A percentile compares a stretch with the other conserved stretches of the same genome.
Evolutionary conservation across 2,888 invertebrate species (phyloP).

Genomic region (Noctua janthina): DNA sequence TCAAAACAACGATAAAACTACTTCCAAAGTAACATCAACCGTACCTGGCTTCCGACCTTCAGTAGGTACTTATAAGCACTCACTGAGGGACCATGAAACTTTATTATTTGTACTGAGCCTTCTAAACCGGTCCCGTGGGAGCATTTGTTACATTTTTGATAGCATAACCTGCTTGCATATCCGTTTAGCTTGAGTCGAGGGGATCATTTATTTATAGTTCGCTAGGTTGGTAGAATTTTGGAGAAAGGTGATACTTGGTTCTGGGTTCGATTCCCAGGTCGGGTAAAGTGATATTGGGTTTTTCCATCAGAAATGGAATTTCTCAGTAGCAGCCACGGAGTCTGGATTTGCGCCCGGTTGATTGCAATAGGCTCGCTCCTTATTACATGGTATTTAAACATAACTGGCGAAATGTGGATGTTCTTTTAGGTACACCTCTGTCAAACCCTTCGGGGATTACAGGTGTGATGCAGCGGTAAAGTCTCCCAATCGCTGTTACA

Average conservation of each 20-base stretch:
- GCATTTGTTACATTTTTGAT: constrained; percentile 55
- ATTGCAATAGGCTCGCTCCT: no score
- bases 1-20: constrained; percentile 6
- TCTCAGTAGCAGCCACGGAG: no score
- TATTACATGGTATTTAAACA: no score
- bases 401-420: no score
- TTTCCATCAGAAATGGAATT: no score
- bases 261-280: no score
- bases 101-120: constrained; percentile 35
- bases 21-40: neutral
- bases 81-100: constrained; percentile 35
- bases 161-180: constrained; percentile 2
- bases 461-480: neutral
- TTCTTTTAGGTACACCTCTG: no score
- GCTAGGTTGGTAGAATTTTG: neutral
- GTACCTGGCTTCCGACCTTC: neutral
- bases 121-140: constrained; percentile 19
- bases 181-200: neutral
- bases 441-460: no score
- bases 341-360: no score
- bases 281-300: no score
- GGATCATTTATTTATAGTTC: constrained; percentile 37
- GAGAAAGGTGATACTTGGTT: no score
- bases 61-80: neutral
- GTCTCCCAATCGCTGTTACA: neutral